Base-by-base conservation (phyloP, 2,113 vertebrate species). In the Chaenocephalus aceratus region DNA sequence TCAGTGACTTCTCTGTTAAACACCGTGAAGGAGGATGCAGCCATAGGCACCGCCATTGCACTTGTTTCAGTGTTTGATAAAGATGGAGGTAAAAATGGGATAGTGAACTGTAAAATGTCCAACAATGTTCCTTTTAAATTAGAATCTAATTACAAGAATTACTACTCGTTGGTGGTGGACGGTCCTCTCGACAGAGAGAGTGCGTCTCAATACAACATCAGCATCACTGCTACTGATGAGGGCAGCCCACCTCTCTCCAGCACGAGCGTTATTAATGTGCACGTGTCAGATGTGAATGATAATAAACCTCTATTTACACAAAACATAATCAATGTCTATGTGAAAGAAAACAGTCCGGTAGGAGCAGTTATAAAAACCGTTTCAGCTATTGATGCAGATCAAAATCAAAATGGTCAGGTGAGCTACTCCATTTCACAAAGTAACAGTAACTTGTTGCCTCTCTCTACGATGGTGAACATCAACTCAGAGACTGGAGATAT, bases 201-300 rank as follows among this genome's bases (percentile, higher is more conserved):
- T 11, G 74, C 76, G 14, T 88, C 90, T 30, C 90, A 88, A n/a
- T 97, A 98, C 83, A 95, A 95, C 53, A 90, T 97, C 59, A 94
- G 91, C 14, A 90, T 97, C 51, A 93, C 77, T 11, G 95, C 96
- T n/a, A 91, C 83, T 7, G 96, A 97, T 82, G 93, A 95, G 75
- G 97, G 96, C 3, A 94, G 74, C 6, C 96, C 96, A 46, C 86
- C 95, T 56, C 91, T 96, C 2, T 95, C 93, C 56, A 92, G 92
- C 64, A 86, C 71, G 54, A 94, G 80, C 66, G 68, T 89, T 0
- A 63, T 96, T 52, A 85, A 71, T 26, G 93, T 97, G 21, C 89
- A 93, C 2, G 83, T 97, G 21, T 94, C 95, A 56, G 97, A 97
- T 0, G 95, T 97, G 1, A 98, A 98, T 34, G 96, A 97, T 66